phyloP scores from a whole-genome alignment of 2,888 invertebrate genomes.

The Phrixothrix hirtus region DNA sequence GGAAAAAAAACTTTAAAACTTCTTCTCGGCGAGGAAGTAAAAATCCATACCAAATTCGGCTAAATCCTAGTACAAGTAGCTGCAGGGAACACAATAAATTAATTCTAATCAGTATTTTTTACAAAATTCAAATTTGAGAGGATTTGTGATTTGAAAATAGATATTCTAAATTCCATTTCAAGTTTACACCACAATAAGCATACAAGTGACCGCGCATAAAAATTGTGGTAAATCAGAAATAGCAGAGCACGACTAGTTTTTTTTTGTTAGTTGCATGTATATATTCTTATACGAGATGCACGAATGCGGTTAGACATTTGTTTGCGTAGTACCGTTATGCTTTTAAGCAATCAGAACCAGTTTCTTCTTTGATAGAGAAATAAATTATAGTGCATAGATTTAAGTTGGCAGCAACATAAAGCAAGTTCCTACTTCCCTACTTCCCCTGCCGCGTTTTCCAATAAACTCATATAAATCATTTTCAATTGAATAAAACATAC shows the following conservation, averaged over 20 bases:
- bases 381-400: conserved; percentile 15
- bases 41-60: no score
- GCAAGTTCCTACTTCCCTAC: no score
- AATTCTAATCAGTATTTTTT: no score
- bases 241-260: conserved; percentile 8
- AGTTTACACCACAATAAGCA: conserved; percentile 10
- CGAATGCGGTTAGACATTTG: conserved; percentile 25
- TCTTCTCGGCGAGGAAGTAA: no score
- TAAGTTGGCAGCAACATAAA: conserved; percentile 11
- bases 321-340: conserved; percentile 24
- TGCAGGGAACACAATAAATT: no score
- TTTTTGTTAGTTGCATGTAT: conserved; percentile 4
- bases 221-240: conserved; percentile 19
- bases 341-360: conserved; percentile 29
- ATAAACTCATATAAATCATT: no score
- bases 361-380: conserved; percentile 14
- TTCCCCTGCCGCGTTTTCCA: no score
- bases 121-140: no score
- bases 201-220: conserved; percentile 5
- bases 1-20: no score
- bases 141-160: background rate
- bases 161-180: conserved; percentile 1
- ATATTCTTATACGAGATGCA: conserved; percentile 14
- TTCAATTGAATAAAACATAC: no score
- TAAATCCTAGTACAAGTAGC: no score